Evolutionary conservation across 2,113 vertebrate species (phyloP).

Genomic region (Apus apus): DNA sequence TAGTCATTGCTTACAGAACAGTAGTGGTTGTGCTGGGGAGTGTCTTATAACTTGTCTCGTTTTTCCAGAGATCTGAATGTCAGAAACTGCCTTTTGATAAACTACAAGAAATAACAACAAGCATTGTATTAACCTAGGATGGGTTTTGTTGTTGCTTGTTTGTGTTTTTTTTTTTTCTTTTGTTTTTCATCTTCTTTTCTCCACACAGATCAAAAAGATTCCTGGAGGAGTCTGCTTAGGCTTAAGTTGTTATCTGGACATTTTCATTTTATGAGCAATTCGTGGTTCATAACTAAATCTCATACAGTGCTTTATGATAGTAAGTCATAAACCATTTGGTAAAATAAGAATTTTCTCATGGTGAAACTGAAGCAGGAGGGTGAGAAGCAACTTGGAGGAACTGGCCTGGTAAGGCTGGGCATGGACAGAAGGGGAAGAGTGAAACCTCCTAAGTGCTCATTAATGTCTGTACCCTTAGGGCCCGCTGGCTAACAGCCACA

Average conservation of each 20-base stretch:
- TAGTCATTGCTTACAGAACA: background rate
- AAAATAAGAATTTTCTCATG: background rate
- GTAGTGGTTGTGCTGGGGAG: background rate
- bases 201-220: background rate
- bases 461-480: background rate
- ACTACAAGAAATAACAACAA: background rate
- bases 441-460: background rate
- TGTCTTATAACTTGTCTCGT: background rate
- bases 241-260: background rate
- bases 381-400: background rate
- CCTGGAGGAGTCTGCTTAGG: background rate
- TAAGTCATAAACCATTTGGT: background rate
- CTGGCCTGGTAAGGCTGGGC: accelerated
- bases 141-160: background rate
- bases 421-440: background rate
- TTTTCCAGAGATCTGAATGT: background rate
- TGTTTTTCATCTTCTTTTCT: background rate
- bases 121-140: background rate
- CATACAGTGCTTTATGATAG: background rate
- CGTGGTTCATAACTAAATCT: background rate
- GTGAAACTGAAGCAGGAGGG: background rate
- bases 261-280: background rate
- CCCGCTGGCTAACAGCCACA: background rate
- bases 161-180: background rate
- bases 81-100: background rate